Conservation (phyloP, 1,140 invertebrate genomes). For the Platyscapa corneri region DNA sequence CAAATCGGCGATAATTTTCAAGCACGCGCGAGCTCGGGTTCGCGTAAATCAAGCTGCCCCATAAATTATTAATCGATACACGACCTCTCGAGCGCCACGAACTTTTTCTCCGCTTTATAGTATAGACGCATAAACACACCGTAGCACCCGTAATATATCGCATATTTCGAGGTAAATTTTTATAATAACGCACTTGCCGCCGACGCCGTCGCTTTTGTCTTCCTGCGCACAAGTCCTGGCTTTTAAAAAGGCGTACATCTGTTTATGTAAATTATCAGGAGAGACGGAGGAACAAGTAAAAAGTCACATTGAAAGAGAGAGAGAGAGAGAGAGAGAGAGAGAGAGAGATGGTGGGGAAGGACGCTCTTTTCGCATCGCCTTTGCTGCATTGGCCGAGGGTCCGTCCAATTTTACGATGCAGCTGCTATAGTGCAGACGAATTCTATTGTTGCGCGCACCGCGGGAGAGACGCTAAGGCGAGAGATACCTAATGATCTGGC, state of each 20-base stretch:
- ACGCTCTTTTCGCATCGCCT: constrained; percentile 18
- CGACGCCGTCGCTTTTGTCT: constrained; percentile 19
- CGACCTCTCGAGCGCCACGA: not conserved
- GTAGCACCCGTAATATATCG: not conserved
- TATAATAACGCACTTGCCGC: constrained; percentile 30
- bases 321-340: constrained; percentile 6
- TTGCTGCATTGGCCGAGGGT: constrained; percentile 6
- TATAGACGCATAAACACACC: not conserved
- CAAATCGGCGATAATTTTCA: constrained; percentile 28
- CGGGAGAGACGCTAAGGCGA: constrained; percentile 24
- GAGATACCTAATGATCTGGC: constrained; percentile 57
- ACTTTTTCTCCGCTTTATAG: not conserved
- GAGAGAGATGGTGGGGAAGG: not conserved
- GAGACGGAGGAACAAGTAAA: not conserved
- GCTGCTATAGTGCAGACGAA: constrained; percentile 44
- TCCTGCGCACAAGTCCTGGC: not conserved
- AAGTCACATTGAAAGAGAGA: not conserved
- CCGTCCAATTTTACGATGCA: constrained; percentile 32
- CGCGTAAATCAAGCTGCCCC: constrained; percentile 25
- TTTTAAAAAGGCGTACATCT: constrained; percentile 53
- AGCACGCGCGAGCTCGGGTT: not conserved
- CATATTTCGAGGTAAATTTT: constrained; percentile 13
- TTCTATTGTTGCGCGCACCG: constrained; percentile 22
- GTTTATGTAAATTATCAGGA: constrained; percentile 54
- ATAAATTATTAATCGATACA: constrained; percentile 38